phyloP scores from a whole-genome alignment of 2,797 vertebrate species.

The Sebastes goodei region DNA sequence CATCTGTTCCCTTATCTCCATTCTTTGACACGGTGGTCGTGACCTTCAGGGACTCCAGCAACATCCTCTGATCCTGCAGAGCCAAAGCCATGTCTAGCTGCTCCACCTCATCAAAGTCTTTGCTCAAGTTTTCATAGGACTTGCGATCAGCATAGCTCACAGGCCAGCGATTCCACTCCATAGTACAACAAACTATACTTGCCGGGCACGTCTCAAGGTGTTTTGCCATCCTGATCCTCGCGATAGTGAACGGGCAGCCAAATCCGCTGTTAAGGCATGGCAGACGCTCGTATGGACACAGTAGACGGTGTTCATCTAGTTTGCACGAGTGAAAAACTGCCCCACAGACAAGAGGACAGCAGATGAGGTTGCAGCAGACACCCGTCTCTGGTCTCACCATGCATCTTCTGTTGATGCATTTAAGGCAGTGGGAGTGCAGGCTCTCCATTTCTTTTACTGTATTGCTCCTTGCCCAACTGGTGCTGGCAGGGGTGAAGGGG shows the following conservation, averaged over 20 bases:
- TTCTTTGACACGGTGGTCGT: slow-evolving; percentile 92
- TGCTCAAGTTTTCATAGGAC: slow-evolving; percentile 96
- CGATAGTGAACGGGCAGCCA: slow-evolving; percentile 92
- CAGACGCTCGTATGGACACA: slow-evolving; percentile 94
- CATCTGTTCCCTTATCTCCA: slow-evolving; percentile 80
- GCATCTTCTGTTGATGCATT: slow-evolving; percentile 96
- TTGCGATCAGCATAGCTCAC: slow-evolving; percentile 97
- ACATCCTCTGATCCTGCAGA: slow-evolving; percentile 98
- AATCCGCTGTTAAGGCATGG: slow-evolving; percentile 94
- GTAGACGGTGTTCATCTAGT: slow-evolving; percentile 90
- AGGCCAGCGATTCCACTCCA: slow-evolving; percentile 99
- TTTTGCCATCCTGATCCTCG: slow-evolving; percentile 91
- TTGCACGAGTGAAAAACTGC: slow-evolving; percentile 97
- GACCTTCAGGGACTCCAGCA: slow-evolving; percentile 96
- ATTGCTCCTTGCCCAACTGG: not conserved
- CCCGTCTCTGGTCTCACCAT: slow-evolving; percentile 93
- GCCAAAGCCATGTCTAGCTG: slow-evolving; percentile 98
- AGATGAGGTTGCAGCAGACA: slow-evolving; percentile 92
- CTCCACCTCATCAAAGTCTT: slow-evolving; percentile 95
- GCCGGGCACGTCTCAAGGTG: slow-evolving; percentile 95
- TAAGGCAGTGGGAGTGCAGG: slow-evolving; percentile 92
- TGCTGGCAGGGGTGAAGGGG: not conserved
- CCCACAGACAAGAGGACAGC: slow-evolving; percentile 94
- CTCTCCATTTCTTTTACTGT: slow-evolving; percentile 84
- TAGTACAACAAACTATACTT: slow-evolving; percentile 97